These are phyloP conservation scores for Dasysyrphus tricinctus DNA, from an alignment of 2,888 invertebrate species.

Conservation along the genomic window DNA sequence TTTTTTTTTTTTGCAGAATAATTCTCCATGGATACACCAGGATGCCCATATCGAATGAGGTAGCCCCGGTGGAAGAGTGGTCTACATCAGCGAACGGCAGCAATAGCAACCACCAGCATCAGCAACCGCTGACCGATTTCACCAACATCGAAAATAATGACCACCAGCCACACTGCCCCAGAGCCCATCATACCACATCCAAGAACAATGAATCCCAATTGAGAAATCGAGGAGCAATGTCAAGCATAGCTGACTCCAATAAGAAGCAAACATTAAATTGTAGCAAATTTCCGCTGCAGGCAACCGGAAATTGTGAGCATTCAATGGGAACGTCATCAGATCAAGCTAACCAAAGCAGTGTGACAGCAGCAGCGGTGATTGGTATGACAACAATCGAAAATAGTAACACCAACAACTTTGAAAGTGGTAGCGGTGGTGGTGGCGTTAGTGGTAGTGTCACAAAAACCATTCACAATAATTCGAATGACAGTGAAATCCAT, in stretches of 20 bases:
- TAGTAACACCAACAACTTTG: conserved; percentile 53
- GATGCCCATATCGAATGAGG: conserved; percentile 82
- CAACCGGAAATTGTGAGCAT: conserved; percentile 46
- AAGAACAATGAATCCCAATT: conserved; percentile 57
- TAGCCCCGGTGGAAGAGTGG: conserved; percentile 82
- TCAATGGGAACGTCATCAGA: conserved; percentile 52
- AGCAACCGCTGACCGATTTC: conserved; percentile 78
- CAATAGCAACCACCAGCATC: conserved; percentile 77
- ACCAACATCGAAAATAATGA: conserved; percentile 81
- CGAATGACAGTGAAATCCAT: conserved; percentile 59
- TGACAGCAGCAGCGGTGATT: not conserved
- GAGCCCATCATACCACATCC: not conserved
- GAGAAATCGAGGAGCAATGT: conserved; percentile 76
- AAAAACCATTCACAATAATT: conserved; percentile 62
- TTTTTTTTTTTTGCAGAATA: conserved; percentile 78
- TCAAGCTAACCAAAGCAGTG: conserved; percentile 35
- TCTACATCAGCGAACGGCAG: conserved; percentile 80
- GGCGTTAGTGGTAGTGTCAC: conserved; percentile 78
- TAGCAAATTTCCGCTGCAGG: not conserved
- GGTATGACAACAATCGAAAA: conserved; percentile 51
- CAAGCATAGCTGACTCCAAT: conserved; percentile 72
- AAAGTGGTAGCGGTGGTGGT: conserved; percentile 65
- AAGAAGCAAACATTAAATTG: conserved; percentile 36
- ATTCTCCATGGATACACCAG: conserved; percentile 81
- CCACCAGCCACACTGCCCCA: conserved; percentile 47